Evolutionary conservation across 2,888 invertebrate genomes (phyloP), one percentile per base, ranked within the genome.

Genomic region (Nemoura dubitans): DNA sequence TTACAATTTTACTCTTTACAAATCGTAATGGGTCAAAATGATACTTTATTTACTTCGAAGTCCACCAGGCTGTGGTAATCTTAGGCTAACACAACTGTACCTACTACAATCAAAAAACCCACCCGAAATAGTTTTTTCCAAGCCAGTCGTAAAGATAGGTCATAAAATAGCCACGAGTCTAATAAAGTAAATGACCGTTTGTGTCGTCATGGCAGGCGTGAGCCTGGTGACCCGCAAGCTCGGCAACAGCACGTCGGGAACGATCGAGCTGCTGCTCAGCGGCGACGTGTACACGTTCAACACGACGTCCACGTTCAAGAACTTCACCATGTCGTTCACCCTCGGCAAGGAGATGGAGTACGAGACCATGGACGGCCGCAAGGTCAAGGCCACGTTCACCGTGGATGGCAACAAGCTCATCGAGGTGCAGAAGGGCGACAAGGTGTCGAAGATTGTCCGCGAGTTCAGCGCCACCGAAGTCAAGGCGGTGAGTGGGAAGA

Each of bases 241-340:
- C 92, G 98, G 97, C 84, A 96, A 95, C 90, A 94, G 95, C 0
- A 95, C 97, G 36, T 96, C 95, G 21, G 98, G 98, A 16, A 95
- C 95, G 0, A 95, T 97, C 89, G 97, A 97, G 90, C 93, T 98
- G 89, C 93, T 94, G 81, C 94, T 91, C 16, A 90, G 96, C 1
- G 97, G 96, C 83, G 97, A 96, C 89, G 91, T 92, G 81, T 97
- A 95, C 92, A 94, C 94, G 82, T 92, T 98, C 88, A 96, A 96
- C 89, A 97, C 98, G 0, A 94, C 94, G 10, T 98, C 98, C 89
- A 96, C 98, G 88, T 97, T 98, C 93, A 98, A 98, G 93, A 97
- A 95, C 90, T 94, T 96, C 0, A 94, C 95, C 90, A 94, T 97
- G 90, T 95, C 94, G 91, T 98, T 98, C 93, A 95, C 95, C 91